Base-by-base conservation (phyloP, 2,888 invertebrate species). In the Trissolcus japonicus region DNA sequence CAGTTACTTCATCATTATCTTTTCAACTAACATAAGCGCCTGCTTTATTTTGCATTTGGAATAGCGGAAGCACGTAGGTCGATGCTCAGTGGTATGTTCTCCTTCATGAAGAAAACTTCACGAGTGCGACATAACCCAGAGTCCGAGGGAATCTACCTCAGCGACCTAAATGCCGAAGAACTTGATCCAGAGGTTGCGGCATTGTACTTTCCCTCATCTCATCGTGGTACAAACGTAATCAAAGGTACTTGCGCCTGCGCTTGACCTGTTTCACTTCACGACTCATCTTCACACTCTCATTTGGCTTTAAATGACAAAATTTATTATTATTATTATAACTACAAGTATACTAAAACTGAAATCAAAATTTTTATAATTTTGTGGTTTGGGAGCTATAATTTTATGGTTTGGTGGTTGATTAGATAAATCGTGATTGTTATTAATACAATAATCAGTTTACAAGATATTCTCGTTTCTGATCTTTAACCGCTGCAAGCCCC, bases 171-270 rank as follows among this genome's bases (percentile, higher is more conserved):
- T 87, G 93, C 95, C 29, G 96, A 96, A 61, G 94, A 94, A 84
- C 93, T 98, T 90, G 96, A 98, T 89, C 98, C 97, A n/a, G 96
- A 98, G 89, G 93, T 96, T 79, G 94, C 96, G 80, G 93, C 96
- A 85, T 91, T 98, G 84, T 95, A 98, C 91, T 93, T 98, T 90
- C 93, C 96, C 83, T 89, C 92, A 87, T 90, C 90, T 86, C 92
- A 86, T 83, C 91, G 86, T 81, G 85, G 85, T 46, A 80, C 86
- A 63, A 83, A 84, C 68, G 81, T 80, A 43, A 82, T 80, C 57
- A 88, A 88, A 88, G 88, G 89, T 88, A 87, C 46, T 46, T n/a
- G 46, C 16, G 46, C 16, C 16, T 50, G 25, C 21, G n/a, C 35
- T 43, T n/a, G 17, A 9, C 19, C 16, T 51, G 19, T 51, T 17